Evolutionary conservation across 2,113 vertebrate genomes (phyloP), one percentile per base, ranked within the genome.

Genomic region (Halcyon senegalensis): DNA sequence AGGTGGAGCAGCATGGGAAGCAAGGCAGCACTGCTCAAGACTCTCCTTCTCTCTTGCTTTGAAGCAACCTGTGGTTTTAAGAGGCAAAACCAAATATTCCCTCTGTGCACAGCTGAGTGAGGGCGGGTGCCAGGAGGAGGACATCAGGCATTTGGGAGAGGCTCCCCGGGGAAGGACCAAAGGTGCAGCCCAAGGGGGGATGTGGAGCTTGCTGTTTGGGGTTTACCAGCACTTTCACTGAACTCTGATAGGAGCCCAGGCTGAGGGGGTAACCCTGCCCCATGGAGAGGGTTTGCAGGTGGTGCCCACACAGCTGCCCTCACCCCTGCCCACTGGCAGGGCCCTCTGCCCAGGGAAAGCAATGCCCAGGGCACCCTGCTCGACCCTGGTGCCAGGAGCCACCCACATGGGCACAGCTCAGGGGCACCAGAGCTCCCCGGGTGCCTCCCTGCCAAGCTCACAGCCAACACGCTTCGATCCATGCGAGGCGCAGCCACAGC

Each of bases 91-190:
- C 60, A 58, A 66, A 3, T 0, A 10, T 17, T 23, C 43, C 23
- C 15, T 1, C 3, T 2, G 24, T 5, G 7, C 39, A 2, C 0
- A 15, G 55, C 50, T 15, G 58, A 55, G 69, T 0, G 2, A 8
- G 35, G 16, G 39, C 3, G 0, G 7, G 35, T 2, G 69, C 21
- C 2, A 4, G 55, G n/a, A 68, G 35, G 50, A 48, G 77, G 53
- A 25, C 15, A 15, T 18, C 41, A 15, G 63, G 73, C 50, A 9
- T 20, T 21, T n/a, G 67, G 39, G 33, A 69, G 59, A 74, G 60
- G 55, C n/a, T 68, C 19, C 3, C 1, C 3, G 9, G 14, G 6
- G 51, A 31, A 70, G 83, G 59, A 28, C 63, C 23, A 19, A 39
- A 0, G 3, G 4, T 6, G 1, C 43, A 35, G 63, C 25, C 8